Evolutionary conservation across 37 sponge, comb jelly and placozoan species (phyloP).

Genomic region (Halisarca cf. caerulea): DNA sequence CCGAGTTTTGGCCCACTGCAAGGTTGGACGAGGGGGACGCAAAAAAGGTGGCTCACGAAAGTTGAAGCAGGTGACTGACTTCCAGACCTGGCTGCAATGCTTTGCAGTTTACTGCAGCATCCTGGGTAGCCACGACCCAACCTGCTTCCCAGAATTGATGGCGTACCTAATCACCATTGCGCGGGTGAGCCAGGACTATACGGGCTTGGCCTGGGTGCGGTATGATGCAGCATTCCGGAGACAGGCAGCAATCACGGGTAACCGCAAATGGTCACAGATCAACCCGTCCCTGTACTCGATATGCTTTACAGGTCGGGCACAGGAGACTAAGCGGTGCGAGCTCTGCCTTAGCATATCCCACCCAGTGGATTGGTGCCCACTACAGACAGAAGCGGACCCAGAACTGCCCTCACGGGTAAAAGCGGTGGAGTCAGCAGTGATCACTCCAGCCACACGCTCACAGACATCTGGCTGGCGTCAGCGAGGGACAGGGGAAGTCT

Average conservation of each 20-base stretch:
- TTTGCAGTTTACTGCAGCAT: neutral
- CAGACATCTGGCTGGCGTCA: neutral
- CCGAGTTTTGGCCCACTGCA: neutral
- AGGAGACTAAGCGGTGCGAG: neutral
- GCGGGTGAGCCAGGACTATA: neutral
- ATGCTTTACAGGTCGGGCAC: constrained; percentile 27
- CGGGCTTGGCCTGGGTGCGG: constrained; percentile 17
- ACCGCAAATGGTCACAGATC: neutral
- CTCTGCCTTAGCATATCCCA: constrained; percentile 30
- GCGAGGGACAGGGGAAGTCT: neutral
- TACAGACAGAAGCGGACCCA: neutral
- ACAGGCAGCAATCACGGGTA: constrained; percentile 23
- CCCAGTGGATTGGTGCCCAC: neutral
- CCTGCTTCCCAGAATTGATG: neutral
- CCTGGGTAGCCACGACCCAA: neutral
- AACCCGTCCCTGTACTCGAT: constrained; percentile 22
- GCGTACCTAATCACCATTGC: neutral
- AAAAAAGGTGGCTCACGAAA: neutral
- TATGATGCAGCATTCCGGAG: constrained; percentile 21
- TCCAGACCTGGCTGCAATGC: neutral
- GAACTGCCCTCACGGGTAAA: neutral
- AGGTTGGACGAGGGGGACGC: neutral
- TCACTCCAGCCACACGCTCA: neutral
- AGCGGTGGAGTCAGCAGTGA: neutral
- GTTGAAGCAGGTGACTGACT: neutral